Evolutionary conservation across 2,888 invertebrate genomes (phyloP), one percentile per base, ranked within the genome.

Genomic region (Dicycla oo): DNA sequence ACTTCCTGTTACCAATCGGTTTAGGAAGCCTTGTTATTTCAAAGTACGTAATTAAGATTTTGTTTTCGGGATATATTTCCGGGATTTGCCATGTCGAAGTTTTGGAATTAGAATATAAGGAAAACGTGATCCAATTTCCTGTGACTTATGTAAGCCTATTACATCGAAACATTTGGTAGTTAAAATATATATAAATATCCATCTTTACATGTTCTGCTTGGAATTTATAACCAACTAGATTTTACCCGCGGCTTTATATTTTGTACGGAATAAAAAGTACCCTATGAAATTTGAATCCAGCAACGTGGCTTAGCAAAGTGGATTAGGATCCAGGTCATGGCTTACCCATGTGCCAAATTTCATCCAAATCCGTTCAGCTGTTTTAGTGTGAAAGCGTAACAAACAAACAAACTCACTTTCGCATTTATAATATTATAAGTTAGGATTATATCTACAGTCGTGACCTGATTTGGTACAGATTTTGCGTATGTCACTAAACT

Each of bases 61-160:
- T 81, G 53, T 81, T 81, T 81, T 76, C 53, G 53, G 57, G 53
- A 67, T 60, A 66, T 54, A 58, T 63, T 43, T 47, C 53, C 68
- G 43, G 77, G 60, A 54, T 49, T 63, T 38, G 47, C 58, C 30
- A 30, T 47, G 60, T 56, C 60, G 26, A 80, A 80, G 43, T 74
- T 80, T 74, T 49, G 56, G 61, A 80, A 79, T 75, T 63, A 47
- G n/a, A 79, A 80, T 80, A 80, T 80, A 61, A 65, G 81, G 81
- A 76, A 67, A 76, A 81, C 68, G 58, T 81, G 81, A 60, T 68
- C 68, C 62, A 78, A 76, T 80, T 67, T 60, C 68, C 68, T 63
- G 26, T 76, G 67, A 75, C 62, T 63, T 75, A 66, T 66, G 38
- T 77, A 58, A 67, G 62, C 60, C 38, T 73, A 43, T 65, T 80